phyloP scores from a whole-genome alignment of 2,888 invertebrate species.

The Plagodis dolabraria region DNA sequence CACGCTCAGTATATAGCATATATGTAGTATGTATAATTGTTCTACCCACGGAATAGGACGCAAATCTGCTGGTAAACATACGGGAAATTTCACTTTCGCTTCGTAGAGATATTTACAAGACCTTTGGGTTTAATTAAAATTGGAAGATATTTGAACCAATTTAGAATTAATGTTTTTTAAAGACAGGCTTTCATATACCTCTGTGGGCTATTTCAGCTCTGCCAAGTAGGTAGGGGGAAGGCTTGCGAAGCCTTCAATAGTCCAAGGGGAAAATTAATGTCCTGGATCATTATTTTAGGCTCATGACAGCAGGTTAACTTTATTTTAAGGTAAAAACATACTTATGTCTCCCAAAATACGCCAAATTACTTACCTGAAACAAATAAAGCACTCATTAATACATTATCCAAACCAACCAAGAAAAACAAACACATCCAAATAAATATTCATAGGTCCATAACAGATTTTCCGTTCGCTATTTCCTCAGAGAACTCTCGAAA shows the following conservation, averaged over 20 bases:
- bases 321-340: too few species aligned
- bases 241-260: too few species aligned
- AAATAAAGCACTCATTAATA: conserved; percentile 34
- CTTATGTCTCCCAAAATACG: conserved; percentile 2
- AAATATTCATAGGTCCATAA: conserved; percentile 35
- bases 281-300: too few species aligned
- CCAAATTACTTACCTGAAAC: conserved; percentile 45
- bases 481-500: conserved; percentile 41
- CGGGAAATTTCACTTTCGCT: conserved; percentile 28
- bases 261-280: too few species aligned
- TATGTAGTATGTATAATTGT: conserved; percentile 53
- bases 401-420: conserved; percentile 20
- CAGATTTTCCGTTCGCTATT: conserved; percentile 35
- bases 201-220: too few species aligned
- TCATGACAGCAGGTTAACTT: too few species aligned
- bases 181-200: too few species aligned
- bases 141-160: too few species aligned
- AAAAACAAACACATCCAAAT: conserved; percentile 29
- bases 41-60: conserved; percentile 35
- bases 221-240: too few species aligned
- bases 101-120: neutral
- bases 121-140: too few species aligned
- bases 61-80: conserved; percentile 40
- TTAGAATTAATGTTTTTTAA: too few species aligned
- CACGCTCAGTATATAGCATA: conserved; percentile 40